A percentile compares a stretch with the other conserved stretches of the same genome.
Conservation (phyloP, 2,113 vertebrate species). For the Thryonomys swinderianus region DNA sequence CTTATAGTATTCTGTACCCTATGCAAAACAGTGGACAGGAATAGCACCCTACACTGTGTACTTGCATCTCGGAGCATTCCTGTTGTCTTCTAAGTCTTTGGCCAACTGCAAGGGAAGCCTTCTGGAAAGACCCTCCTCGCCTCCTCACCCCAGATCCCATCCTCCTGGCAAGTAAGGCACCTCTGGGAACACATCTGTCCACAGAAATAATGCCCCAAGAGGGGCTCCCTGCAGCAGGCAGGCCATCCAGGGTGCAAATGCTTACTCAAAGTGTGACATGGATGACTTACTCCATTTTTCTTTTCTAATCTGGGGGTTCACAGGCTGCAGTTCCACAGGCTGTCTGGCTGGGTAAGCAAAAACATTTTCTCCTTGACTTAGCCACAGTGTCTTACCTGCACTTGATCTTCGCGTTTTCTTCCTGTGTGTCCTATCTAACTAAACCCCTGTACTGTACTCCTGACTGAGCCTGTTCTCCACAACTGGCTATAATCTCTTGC, state of each 20-base stretch:
- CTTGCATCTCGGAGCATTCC: no score
- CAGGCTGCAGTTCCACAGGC: accelerated
- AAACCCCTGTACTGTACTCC: accelerated
- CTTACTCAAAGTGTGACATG: no score
- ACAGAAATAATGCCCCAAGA: neutral
- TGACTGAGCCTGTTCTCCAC: accelerated
- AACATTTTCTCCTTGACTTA: accelerated
- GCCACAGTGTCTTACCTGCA: neutral
- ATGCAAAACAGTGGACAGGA: no score
- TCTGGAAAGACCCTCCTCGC: neutral
- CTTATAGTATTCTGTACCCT: no score
- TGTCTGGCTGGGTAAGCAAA: accelerated
- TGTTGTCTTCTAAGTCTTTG: neutral
- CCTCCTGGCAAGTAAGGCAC: neutral
- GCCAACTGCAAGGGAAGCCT: neutral
- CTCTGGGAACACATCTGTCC: neutral
- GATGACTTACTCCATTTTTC: neutral
- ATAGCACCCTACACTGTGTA: neutral
- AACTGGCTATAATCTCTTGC: neutral
- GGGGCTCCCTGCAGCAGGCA: neutral
- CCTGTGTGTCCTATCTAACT: accelerated
- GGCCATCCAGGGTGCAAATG: accelerated
- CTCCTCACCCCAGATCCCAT: accelerated
- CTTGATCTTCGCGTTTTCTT: neutral
- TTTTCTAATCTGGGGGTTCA: neutral